Percentiles rank a stretch among this genome's conserved stretches.
These are phyloP conservation scores for Ditula angustiorana DNA, from an alignment of 2,888 invertebrate genomes.

Conservation along the genomic window DNA sequence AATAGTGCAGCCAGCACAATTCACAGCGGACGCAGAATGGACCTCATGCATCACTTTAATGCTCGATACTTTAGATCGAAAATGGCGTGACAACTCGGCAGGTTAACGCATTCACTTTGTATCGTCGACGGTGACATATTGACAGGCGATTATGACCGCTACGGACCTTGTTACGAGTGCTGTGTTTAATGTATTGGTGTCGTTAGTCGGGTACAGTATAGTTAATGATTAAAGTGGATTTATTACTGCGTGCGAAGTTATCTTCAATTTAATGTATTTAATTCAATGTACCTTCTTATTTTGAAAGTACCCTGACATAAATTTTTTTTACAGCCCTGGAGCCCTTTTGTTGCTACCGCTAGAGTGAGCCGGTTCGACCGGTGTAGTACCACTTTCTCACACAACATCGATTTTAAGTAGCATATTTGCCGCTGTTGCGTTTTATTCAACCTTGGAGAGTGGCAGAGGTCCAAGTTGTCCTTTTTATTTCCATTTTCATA, in stretches of 20 bases:
- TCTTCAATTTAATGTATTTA: background rate
- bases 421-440: too few species aligned
- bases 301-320: too few species aligned
- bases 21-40: conserved; percentile 70
- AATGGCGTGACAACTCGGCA: conserved; percentile 61
- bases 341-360: too few species aligned
- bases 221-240: conserved; percentile 19
- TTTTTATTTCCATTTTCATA: too few species aligned
- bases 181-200: conserved; percentile 60
- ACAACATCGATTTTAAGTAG: too few species aligned
- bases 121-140: conserved; percentile 61
- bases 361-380: too few species aligned
- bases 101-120: conserved; percentile 65
- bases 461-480: too few species aligned
- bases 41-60: conserved; percentile 73
- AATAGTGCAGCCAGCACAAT: conserved; percentile 64
- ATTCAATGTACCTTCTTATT: too few species aligned
- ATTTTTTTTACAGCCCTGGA: too few species aligned
- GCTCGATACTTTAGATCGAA: conserved; percentile 70
- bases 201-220: conserved; percentile 53
- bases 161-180: conserved; percentile 54
- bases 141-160: conserved; percentile 72
- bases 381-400: too few species aligned
- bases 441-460: too few species aligned
- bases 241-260: background rate